Base-by-base conservation (phyloP, 2,797 vertebrate genomes). In the Rhyacichthys aspro region DNA sequence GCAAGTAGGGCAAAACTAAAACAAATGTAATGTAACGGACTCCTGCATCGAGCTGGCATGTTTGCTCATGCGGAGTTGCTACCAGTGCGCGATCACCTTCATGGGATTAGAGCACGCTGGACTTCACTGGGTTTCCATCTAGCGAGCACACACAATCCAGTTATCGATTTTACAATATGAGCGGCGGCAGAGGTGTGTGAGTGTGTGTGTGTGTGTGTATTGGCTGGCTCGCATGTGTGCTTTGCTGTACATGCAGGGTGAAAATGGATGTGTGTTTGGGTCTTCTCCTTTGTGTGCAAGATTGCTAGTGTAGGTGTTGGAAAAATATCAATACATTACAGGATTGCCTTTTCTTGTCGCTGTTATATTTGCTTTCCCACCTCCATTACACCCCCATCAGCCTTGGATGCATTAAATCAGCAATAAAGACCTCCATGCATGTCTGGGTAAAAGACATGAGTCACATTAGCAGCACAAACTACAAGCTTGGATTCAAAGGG, bases 311-410 rank as follows among this genome's bases (percentile, higher is more conserved):
- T 87, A 75, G 83, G 86, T 74, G 84, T 84, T 66, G 66, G 71
- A 62, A 68, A 81, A 79, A 82, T 76, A 84, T 88, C 76, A 85
- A 87, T 86, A 88, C 55, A 53, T 53, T 78, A 68, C 65, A 70
- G 69, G 63, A 71, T 55, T 72, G 50, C 53, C 48, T 66, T 67
- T 56, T 66, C 59, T 70, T 47, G 63, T 55, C 17, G 11, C 43
- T 57, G 72, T 70, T 81, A 78, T 80, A 74, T 82, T 83, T 70
- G 59, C 71, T 80, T 84, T 83, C 46, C 76, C 79, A 76, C 75
- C 82, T 67, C 76, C 78, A 73, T 76, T 85, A 78, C 76, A 74
- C 63, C 81, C 67, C 70, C 71, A 80, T 77, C 75, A 72, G 72
- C 64, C 65, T 71, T 49, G 67, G 56, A 70, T 64, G 79, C 76